Evolutionary conservation across 2,113 vertebrate genomes (phyloP), one percentile per base, ranked within the genome.

Genomic region (Leptosomus discolor): DNA sequence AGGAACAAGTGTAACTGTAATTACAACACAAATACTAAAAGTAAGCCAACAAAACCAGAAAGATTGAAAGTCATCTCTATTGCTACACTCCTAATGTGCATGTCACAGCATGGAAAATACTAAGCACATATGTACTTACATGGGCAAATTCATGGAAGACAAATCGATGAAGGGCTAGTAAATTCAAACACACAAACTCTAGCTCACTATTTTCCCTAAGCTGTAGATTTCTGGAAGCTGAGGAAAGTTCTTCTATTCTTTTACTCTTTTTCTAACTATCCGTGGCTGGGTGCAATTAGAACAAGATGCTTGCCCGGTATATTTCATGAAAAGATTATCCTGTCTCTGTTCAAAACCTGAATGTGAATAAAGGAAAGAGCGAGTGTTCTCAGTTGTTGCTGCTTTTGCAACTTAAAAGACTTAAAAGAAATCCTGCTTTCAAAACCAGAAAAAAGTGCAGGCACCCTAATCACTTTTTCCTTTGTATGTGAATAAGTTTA

Each of bases 1-100:
- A 90, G 56, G 63, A 94, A 85, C 64, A n/a, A n/a, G n/a, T 79
- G 36, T 68, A 88, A 90, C 83, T 88, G 74, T 83, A 95, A 85
- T 70, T 85, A 90, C 41, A 87, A 81, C 19, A 84, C 34, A 85
- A 85, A 93, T 67, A 92, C 24, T 61, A 46, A 76, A 92, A 69
- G 16, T 37, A 76, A 70, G 79, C 14, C 37, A 82, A 89, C 32
- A 76, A 67, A 74, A 50, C 1, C 32, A 46, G 1, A 24, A 12
- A 71, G 39, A 94, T 32, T 1, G 8, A 56, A 85, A 74, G 51
- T 26, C 81, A 48, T n/a, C 6, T 78, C 61, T 23, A 73, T 2
- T 73, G 60, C 30, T 85, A 45, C 9, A 37, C 11, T 26, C 14
- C 19, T 82, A 76, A 77, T 16, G 29, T 9, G 26, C 9, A 34